Base-by-base conservation (phyloP, 2,888 invertebrate species). In the Thymelicus lineola region DNA sequence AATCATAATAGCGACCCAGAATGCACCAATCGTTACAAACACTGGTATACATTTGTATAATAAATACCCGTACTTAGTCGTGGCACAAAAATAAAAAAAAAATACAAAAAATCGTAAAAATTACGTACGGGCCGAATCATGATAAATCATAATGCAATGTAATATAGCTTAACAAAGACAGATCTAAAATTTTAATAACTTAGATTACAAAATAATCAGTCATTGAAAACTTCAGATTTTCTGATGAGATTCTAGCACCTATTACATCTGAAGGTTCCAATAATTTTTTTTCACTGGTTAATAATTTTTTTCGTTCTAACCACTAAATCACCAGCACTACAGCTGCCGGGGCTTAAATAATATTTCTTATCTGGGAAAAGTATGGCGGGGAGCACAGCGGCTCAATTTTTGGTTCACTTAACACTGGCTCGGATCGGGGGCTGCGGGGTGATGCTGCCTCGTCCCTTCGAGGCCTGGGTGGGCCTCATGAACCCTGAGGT, bases 401-500 rank as follows among this genome's bases (percentile, higher is more conserved):
- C 20, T 28, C 58, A 63, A 59, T 71, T 65, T 65, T 68, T 71
- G 58, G 64, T 73, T 84, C 86, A 90, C 73, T 92, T 91, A 46
- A 88, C 81, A 77, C 83, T 87, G 69, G 91, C 82, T 74, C 86
- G 84, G 15, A 89, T 75, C 15, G 82, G 81, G 71, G 86, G 86
- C 64, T 86, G 87, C 2, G 87, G 73, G 0, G 85, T 84, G 2
- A 86, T 76, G 17, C 85, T 86, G 1, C 90, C 91, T 66, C 97
- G 97, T 64, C 97, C 97, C 42, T 96, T 95, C 75, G 97, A 98
- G 10, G 98, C 96, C 36, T 97, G 96, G 0, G 98, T 98, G 0
- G 98, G 98, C 80, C 97, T 95, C 98, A 98, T 98, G 83, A 98
- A 98, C 72, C 96, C 95, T 71, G 95, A 93, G 0, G 91, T 88